A percentile compares a stretch with the other conserved stretches of the same genome.
These are phyloP conservation scores for Drosophila paranaensis DNA, from an alignment of 2,888 invertebrate species.

Conservation along the genomic window DNA sequence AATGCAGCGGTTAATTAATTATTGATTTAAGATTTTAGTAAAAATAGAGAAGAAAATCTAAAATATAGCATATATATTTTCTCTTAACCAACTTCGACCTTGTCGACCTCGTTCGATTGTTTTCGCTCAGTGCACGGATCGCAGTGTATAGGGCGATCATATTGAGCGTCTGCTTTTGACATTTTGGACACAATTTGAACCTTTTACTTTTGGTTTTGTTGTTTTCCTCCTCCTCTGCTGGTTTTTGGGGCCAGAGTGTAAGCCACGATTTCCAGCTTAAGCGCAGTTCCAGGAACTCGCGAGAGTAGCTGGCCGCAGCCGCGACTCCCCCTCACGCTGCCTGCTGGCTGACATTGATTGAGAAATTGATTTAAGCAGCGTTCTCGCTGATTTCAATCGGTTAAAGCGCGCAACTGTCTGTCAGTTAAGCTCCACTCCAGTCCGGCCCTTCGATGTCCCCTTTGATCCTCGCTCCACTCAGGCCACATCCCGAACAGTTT, in stretches of 20 bases:
- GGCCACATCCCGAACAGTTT: constrained; percentile 26
- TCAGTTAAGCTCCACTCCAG: constrained; percentile 6
- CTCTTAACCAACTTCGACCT: neutral
- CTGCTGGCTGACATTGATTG: constrained; percentile 73
- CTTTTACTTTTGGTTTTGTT: constrained; percentile 67
- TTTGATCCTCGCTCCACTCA: too few relatives aligned
- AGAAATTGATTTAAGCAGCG: constrained; percentile 80
- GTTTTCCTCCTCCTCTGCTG: constrained; percentile 9
- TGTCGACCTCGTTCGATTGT: neutral
- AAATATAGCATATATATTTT: neutral
- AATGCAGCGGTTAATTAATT: too few relatives aligned
- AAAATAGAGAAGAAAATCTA: neutral
- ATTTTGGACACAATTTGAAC: constrained; percentile 81
- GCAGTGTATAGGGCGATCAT: constrained; percentile 57
- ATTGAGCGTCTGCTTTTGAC: constrained; percentile 78
- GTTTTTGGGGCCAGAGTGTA: constrained; percentile 40
- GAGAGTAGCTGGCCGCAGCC: constrained; percentile 21
- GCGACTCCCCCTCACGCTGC: constrained; percentile 1
- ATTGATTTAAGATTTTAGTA: neutral
- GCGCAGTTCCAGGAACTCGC: constrained; percentile 60
- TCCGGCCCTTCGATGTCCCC: neutral
- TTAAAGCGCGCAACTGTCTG: constrained; percentile 41
- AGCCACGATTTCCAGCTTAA: constrained; percentile 70
- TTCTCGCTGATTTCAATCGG: constrained; percentile 61
- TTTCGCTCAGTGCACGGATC: constrained; percentile 9